These are phyloP conservation scores for Lutjanus erythropterus DNA, from an alignment of 2,113 vertebrate species.

Conservation along the genomic window DNA sequence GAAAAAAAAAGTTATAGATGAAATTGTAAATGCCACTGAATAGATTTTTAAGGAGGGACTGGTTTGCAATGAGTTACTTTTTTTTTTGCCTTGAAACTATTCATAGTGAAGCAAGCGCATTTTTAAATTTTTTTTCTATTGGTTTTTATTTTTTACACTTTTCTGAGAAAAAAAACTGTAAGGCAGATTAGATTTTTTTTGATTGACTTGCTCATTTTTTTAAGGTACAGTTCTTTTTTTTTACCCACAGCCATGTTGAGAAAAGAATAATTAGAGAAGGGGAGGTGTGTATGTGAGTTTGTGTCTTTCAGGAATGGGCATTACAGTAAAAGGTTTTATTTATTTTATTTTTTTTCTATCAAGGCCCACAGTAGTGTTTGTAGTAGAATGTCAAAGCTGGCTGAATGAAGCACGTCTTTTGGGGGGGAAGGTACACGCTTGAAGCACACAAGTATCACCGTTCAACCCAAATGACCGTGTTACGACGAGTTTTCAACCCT, in stretches of 20 bases:
- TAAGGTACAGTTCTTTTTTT: slow-evolving; percentile 46
- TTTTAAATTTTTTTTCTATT: slow-evolving; percentile 37
- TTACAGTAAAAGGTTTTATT: slow-evolving; percentile 44
- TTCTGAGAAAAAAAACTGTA: slow-evolving; percentile 18
- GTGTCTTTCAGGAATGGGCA: slow-evolving; percentile 44
- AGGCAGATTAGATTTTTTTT: slow-evolving; percentile 26
- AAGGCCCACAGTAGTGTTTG: slow-evolving; percentile 47
- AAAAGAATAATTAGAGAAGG: slow-evolving; percentile 27
- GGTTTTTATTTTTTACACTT: slow-evolving; percentile 40
- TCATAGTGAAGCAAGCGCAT: slow-evolving; percentile 41
- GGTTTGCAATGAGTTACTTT: slow-evolving; percentile 44
- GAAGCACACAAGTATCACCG: slow-evolving; percentile 57
- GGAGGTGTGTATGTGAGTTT: slow-evolving; percentile 25
- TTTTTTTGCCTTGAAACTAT: slow-evolving; percentile 63
- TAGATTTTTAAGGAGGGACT: slow-evolving; percentile 42
- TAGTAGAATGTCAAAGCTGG: slow-evolving; percentile 45
- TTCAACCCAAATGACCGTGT: slow-evolving; percentile 41
- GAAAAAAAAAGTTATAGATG: slow-evolving; percentile 5
- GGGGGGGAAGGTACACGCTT: slow-evolving; percentile 29
- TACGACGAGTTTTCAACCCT: slow-evolving; percentile 35
- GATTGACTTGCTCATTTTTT: slow-evolving; percentile 30
- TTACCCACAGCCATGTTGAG: slow-evolving; percentile 31
- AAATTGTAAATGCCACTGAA: slow-evolving; percentile 63
- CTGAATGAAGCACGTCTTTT: slow-evolving; percentile 55
- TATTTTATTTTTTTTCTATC: slow-evolving; percentile 32